A percentile compares a stretch with the other conserved stretches of the same genome.
Evolutionary conservation across 2,888 invertebrate species (phyloP).

Genomic region (Mimas tiliae): DNA sequence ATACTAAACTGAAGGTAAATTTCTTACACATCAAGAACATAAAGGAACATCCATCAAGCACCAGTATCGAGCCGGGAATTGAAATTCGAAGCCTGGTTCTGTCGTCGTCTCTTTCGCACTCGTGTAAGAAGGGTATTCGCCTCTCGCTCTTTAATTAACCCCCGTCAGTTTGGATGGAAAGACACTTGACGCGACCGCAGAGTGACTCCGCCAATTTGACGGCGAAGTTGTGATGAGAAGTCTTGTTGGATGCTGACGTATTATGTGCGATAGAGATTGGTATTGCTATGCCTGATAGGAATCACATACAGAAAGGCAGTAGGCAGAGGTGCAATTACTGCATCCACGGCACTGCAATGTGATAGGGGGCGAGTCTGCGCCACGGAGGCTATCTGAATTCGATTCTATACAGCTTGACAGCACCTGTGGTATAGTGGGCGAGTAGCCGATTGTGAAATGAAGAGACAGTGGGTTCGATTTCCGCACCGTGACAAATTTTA

Average conservation of each 20-base stretch:
- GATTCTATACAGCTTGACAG: too few species aligned
- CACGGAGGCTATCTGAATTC: too few species aligned
- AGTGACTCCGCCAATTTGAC: slow-evolving; percentile 71
- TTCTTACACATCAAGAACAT: slow-evolving; percentile 10
- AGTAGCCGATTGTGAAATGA: too few species aligned
- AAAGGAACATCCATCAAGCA: slow-evolving; percentile 20
- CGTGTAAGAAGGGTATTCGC: slow-evolving; percentile 27
- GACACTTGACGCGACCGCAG: slow-evolving; percentile 67
- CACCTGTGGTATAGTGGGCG: too few species aligned
- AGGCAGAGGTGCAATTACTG: too few species aligned
- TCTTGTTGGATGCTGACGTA: slow-evolving; percentile 10
- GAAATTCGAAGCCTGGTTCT: slow-evolving; percentile 39
- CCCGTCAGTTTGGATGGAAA: slow-evolving; percentile 64
- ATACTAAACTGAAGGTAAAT: slow-evolving; percentile 11
- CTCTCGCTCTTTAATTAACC: slow-evolving; percentile 61
- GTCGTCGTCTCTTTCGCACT: slow-evolving; percentile 37
- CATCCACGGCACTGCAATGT: too few species aligned
- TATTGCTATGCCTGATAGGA: slow-evolving; percentile 5
- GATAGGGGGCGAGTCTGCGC: too few species aligned
- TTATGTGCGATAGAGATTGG: slow-evolving; percentile 19
- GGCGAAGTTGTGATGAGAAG: slow-evolving; percentile 60
- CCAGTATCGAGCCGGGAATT: slow-evolving; percentile 39
- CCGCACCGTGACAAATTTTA: too few species aligned
- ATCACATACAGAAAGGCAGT: too few species aligned
- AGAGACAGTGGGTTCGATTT: too few species aligned